Evolutionary conservation across 1,140 invertebrate species (phyloP).

Genomic region (Plodia interpunctella): DNA sequence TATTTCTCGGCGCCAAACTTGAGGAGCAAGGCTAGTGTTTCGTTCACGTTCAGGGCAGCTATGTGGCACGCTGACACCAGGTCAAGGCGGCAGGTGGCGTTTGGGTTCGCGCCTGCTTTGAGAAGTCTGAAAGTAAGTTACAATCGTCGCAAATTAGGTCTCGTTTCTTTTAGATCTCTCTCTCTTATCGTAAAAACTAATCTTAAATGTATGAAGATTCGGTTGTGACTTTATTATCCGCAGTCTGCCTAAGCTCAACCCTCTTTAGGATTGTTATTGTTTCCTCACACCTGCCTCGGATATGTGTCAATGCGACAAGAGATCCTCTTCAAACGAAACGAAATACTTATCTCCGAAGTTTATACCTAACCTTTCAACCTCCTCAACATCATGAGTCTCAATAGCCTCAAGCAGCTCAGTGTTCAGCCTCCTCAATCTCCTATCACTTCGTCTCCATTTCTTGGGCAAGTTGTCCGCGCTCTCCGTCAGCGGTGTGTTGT

Average conservation of each 20-base stretch:
- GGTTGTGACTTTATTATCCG: too few species aligned
- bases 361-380: slow-evolving; percentile 57
- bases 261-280: too few species aligned
- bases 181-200: too few species aligned
- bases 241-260: too few species aligned
- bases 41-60: slow-evolving; percentile 50
- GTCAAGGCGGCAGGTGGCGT: slow-evolving; percentile 68
- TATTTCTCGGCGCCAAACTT: slow-evolving; percentile 58
- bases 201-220: too few species aligned
- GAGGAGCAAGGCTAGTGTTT: slow-evolving; percentile 56
- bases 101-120: slow-evolving; percentile 62
- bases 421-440: slow-evolving; percentile 60
- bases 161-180: too few species aligned
- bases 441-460: slow-evolving; percentile 56
- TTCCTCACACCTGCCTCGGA: too few species aligned
- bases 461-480: slow-evolving; percentile 28
- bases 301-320: too few species aligned
- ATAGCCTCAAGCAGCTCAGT: slow-evolving; percentile 72
- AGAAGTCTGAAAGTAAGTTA: slow-evolving; percentile 46
- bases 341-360: too few species aligned
- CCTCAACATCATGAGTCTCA: slow-evolving; percentile 46
- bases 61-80: slow-evolving; percentile 68
- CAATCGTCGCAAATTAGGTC: neutral
- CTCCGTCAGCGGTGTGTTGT: slow-evolving; percentile 41
- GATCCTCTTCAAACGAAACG: too few species aligned